Evolutionary conservation across 2,888 invertebrate genomes (phyloP), one percentile per base, ranked within the genome.

Genomic region (Agelastica alni): DNA sequence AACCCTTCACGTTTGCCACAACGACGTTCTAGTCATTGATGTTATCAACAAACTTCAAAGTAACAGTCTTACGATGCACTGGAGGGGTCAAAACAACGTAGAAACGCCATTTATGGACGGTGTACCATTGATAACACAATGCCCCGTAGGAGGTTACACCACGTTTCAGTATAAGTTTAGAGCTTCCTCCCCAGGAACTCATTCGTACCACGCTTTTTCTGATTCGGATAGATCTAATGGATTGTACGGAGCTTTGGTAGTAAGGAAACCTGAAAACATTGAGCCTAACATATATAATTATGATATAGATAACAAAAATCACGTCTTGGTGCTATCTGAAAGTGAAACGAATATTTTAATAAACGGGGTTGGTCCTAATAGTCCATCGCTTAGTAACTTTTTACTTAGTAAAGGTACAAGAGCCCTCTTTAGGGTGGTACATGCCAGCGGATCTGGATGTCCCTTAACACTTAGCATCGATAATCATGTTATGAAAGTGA

Each of bases 31-130:
- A 2, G 80, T 89, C 0, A 86, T 90, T 0, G 87, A 89, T 70
- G 86, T 91, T 1, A 78, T 81, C 43, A 91, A 91, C 68, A 82
- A 81, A 64, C 77, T 91, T 47, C 83, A 85, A 0, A 85, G 85
- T 17, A 84, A 87, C 67, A 85, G 85, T 43, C 74, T 87, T 1
- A 80, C 86, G 4, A 78, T 92, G 6, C 91, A 92, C 70, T 92
- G 91, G 90, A 86, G 90, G 68, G 92, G 91, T 0, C 89, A 89
- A 60, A 87, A 85, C 66, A 79, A 65, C 83, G 84, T 73, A 75
- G 80, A 65, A 82, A 82, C 86, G 2, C 88, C 88, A 0, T 85
- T 81, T 66, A 88, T 89, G 88, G 89, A 90, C 63, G 89, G 89
- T 1, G 86, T 85, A 2, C 86, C 89, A 0, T 83, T 88, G 81